Evolutionary conservation across 2,113 vertebrate genomes (phyloP), one percentile per base, ranked within the genome.

Genomic region (Lates calcarifer): DNA sequence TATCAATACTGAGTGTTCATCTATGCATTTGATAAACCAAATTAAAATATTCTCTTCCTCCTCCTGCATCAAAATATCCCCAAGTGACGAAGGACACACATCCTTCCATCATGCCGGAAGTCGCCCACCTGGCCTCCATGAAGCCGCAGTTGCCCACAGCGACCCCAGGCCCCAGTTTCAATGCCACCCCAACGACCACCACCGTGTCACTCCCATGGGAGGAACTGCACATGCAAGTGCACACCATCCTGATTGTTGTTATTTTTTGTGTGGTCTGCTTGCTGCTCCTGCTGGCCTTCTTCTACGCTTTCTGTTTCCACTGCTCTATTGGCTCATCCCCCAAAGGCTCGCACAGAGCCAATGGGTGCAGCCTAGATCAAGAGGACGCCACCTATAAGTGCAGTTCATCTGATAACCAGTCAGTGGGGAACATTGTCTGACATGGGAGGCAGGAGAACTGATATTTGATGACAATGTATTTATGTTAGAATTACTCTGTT

Each of bases 271-370:
- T 83, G 14, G 94, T 94, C 43, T 95, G 93, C 77, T 55, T 95
- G 20, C 91, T 96, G 62, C 93, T 94, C 12, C 81, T 95, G 22
- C 58, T 93, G 57, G 84, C 94, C 31, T 85, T 94, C 69, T 77
- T 95, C 64, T 95, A 93, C n/a, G 64, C 93, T 18, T 93, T 95
- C 81, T 95, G 90, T 58, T 90, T 95, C 79, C 91, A 90, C 37
- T 94, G 91, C 75, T 92, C 89, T 45, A 90, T 95, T 28, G 7
- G 70, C 3, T 45, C 87, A 0, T 56, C 58, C 0, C 78, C 83
- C 22, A 93, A 91, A 66, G 89, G 91, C 41, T 33, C 43, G 0
- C 67, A 4, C 4, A 18, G 29, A 2, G 57, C 65, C 47, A 67
- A 65, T 8, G 6, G 57, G 29, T 67, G 53, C 86, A 89, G 82